Evolutionary conservation across 2,797 vertebrate species (phyloP).

Genomic region (Momotus momota): DNA sequence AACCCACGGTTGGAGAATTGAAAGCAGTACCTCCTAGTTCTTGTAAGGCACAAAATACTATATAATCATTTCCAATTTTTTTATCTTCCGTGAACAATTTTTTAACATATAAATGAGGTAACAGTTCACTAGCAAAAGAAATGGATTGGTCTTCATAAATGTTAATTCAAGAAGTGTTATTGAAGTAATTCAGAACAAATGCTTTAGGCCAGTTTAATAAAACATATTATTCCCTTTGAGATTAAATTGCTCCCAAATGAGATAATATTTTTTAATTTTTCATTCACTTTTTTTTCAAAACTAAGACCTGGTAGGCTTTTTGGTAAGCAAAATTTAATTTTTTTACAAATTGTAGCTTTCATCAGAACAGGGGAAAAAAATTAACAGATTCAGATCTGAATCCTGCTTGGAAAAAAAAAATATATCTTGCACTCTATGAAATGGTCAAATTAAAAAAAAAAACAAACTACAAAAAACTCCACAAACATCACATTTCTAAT

Average conservation of each 20-base stretch:
- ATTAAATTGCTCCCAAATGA: not conserved
- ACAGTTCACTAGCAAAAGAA: not conserved
- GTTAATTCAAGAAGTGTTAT: not conserved
- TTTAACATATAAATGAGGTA: not conserved
- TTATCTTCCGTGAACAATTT: not conserved
- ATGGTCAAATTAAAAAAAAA: not conserved
- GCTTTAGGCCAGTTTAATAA: not conserved
- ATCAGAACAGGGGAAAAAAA: not conserved
- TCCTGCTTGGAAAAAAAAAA: not conserved
- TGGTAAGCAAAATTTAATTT: not conserved
- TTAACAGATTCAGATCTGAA: not conserved
- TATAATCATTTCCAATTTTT: not conserved
- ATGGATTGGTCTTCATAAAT: not conserved
- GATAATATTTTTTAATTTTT: not conserved
- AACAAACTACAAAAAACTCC: not conserved
- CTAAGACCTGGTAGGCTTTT: not conserved
- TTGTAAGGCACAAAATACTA: not conserved
- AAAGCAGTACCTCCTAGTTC: not conserved
- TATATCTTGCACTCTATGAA: not conserved
- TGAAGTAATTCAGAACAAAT: not conserved
- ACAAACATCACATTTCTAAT: not conserved
- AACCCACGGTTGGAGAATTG: not conserved
- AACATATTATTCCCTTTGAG: not conserved
- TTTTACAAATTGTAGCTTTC: rapidly evolving
- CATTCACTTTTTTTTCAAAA: not conserved